Percentiles rank a stretch among this genome's conserved stretches.
These are phyloP conservation scores for Vipera latastei DNA, from an alignment of 2,797 vertebrate genomes.

Conservation along the genomic window DNA sequence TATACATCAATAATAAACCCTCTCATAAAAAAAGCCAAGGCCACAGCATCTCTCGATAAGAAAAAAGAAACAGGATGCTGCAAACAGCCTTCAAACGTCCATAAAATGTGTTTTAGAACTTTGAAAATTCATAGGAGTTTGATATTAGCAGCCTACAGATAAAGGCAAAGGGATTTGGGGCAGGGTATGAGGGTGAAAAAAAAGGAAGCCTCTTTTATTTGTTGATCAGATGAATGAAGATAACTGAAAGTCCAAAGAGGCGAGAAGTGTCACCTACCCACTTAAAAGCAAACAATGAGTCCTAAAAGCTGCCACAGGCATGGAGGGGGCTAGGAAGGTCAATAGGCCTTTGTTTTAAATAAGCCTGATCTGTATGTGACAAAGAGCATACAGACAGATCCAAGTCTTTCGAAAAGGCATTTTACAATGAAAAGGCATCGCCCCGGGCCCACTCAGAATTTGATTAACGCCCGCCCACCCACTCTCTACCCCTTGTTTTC, in stretches of 20 bases:
- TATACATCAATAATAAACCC: background rate
- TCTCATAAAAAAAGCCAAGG: background rate
- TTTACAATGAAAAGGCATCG: background rate
- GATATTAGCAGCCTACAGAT: background rate
- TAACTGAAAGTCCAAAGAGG: background rate
- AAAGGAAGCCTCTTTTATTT: background rate
- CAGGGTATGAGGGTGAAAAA: background rate
- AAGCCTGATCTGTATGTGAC: conserved; percentile 7
- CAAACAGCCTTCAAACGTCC: background rate
- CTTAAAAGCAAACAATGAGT: conserved; percentile 9
- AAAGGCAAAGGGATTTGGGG: conserved; percentile 1
- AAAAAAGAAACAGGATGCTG: background rate
- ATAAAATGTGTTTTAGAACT: background rate
- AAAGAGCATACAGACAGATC: conserved; percentile 10
- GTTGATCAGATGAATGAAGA: conserved; percentile 23
- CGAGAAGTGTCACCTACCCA: conserved; percentile 15
- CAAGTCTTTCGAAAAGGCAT: background rate
- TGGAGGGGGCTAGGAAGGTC: background rate
- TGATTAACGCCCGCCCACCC: conserved; percentile 11
- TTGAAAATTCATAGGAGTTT: background rate
- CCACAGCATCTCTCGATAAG: background rate
- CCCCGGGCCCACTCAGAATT: conserved; percentile 15
- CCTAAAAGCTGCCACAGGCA: background rate
- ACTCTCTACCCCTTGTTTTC: background rate
- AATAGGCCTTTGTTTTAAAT: background rate